phyloP scores from a whole-genome alignment of 2,888 invertebrate species.

The Chalcosyrphus nemorum region DNA sequence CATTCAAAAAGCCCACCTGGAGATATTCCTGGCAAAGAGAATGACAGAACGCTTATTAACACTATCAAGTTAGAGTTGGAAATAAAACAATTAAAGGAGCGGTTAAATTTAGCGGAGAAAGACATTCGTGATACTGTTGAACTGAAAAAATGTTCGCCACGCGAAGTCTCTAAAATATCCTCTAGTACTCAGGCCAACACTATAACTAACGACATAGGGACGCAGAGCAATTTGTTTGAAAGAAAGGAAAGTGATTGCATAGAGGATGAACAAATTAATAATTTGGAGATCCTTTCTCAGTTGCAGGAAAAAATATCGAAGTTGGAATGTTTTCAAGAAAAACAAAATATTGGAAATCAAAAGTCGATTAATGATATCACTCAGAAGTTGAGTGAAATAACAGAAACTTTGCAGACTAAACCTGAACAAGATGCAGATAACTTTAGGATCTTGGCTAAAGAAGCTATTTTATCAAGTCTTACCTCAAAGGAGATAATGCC shows the following conservation, averaged over 20 bases:
- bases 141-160: conserved; percentile 48
- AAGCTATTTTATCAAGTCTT: conserved; percentile 2
- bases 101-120: conserved; percentile 85
- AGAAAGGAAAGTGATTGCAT: conserved; percentile 19
- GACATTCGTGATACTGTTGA: conserved; percentile 80
- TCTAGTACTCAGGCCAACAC: conserved; percentile 26
- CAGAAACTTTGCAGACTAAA: background rate
- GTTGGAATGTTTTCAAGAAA: conserved; percentile 28
- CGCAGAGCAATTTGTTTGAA: conserved; percentile 38
- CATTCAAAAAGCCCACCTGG: conserved; percentile 74
- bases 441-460: background rate
- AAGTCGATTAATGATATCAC: conserved; percentile 34
- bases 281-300: background rate
- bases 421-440: background rate
- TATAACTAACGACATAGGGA: conserved; percentile 25
- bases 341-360: background rate
- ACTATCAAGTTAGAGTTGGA: conserved; percentile 86
- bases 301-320: conserved; percentile 38
- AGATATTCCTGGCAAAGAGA: conserved; percentile 75
- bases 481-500: background rate
- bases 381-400: conserved; percentile 29
- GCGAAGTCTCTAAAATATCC: conserved; percentile 2
- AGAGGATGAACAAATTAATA: background rate
- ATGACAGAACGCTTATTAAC: conserved; percentile 83
- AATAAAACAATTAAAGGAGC: conserved; percentile 86